A percentile compares a stretch with the other conserved stretches of the same genome.
Conservation (phyloP, 2,888 invertebrate genomes). For the Rotaria macrura region DNA sequence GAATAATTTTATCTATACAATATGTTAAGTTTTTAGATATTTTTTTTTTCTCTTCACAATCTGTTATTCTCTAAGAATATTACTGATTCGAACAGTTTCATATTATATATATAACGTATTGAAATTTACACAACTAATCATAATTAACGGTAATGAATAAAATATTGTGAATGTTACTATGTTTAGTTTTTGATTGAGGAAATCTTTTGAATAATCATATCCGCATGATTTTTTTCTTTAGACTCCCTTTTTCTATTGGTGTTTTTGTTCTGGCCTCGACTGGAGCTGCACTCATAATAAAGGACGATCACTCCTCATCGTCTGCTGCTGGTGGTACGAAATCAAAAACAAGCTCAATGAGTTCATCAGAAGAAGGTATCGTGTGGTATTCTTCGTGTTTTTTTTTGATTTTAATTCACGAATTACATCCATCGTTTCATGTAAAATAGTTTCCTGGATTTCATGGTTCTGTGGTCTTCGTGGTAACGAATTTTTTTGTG, state of each 20-base stretch:
- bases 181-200: too few species aligned
- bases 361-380: constrained; percentile 6
- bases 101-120: too few species aligned
- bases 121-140: too few species aligned
- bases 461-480: constrained; percentile 98
- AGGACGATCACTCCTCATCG: neutral
- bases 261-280: constrained; percentile 17
- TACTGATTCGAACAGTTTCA: too few species aligned
- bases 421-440: neutral
- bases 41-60: neutral
- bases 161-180: too few species aligned
- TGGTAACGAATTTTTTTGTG: constrained; percentile 99
- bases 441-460: constrained; percentile 63
- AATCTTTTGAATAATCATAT: too few species aligned
- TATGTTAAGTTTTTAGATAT: neutral
- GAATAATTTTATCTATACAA: neutral
- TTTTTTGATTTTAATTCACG: too few species aligned
- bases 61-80: too few species aligned
- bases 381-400: too few species aligned
- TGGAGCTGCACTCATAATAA: neutral
- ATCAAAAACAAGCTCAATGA: neutral
- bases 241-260: neutral
- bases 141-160: too few species aligned
- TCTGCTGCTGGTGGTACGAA: neutral
- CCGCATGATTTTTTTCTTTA: neutral